Base-by-base conservation (phyloP, 1,140 invertebrate genomes). In the Lerema accius region DNA sequence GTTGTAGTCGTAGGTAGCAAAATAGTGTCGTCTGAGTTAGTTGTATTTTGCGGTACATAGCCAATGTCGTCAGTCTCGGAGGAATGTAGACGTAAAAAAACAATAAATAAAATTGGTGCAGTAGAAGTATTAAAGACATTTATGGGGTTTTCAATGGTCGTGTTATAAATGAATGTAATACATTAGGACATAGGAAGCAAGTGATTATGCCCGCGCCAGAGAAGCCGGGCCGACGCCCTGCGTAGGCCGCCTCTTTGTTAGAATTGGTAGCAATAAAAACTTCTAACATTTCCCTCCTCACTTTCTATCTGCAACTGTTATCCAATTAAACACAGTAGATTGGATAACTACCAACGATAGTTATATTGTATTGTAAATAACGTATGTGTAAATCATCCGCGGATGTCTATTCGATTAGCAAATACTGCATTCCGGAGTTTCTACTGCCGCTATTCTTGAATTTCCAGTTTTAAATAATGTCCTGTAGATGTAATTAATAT, bases 231-330 rank as follows among this genome's bases (percentile, higher is more conserved):
- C 53, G 53, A 56, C 23, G 53, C 19, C 17, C 53, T 56, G 53
- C 40, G 53, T 56, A 56, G 53, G 53, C 1, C 13, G 37, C 10
- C 14, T 56, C 53, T 56, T 56, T 42, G 53, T 43, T 56, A 56
- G 23, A 45, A 32, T 28, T 45, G 3, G 14, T 32, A 26, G 14
- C 17, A 55, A 55, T 55, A 55, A 55, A 49, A 48, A 48, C 11
- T 50, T 50, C 15, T n/a, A n/a, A 35, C 9, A 32, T 32, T 50
- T 35, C 13, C 48, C 11, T 14, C 15, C 7, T 13, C 40, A 1
- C 40, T 43, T 43, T 43, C 28, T 32, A 9, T 32, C 4, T 9
- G 15, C 40, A 16, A 16, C 14, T 43, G 14, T 43, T 7, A 14
- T 9, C 3, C 14, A 43, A 16, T 43, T 9, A 43, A 43, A 32